Base-by-base conservation (phyloP, 2,113 vertebrate genomes). In the Coracopsis vasa region DNA sequence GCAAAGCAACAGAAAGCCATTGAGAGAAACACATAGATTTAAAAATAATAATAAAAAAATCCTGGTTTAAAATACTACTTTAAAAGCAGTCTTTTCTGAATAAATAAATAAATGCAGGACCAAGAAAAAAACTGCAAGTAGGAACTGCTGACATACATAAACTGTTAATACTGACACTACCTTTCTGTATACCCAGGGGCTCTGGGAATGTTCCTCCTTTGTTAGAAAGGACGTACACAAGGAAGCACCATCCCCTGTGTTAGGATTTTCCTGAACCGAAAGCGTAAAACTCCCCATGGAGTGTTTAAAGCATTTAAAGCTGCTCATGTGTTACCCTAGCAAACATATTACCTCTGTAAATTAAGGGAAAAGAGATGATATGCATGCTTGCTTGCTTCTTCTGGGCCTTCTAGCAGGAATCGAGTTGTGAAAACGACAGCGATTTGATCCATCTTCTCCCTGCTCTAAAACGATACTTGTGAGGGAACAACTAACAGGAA, bases 181-280 rank as follows among this genome's bases (percentile, higher is more conserved):
- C 21, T 17, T 84, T 33, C 27, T 9, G 1, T 29, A 20, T 2
- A 42, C 5, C 15, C 33, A 27, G 35, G 45, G 33, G 10, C 13
- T 41, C n/a, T 48, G 17, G 67, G 25, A 92, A 54, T 0, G 1
- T 1, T 2, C 8, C 44, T 10, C 8, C 15, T 78, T 70, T 53
- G 19, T 58, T 35, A 44, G 27, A 65, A n/a, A 29, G 0, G 9
- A 31, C 6, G 16, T 3, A 65, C 18, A 33, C 8, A 33, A 53
- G 47, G 37, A 81, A 67, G 53, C 2, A 4, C 14, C 2, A 4
- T 12, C 8, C 21, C 33, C 23, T 16, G 6, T 5, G 0, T 35
- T 50, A 44, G 4, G 16, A 41, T 53, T 37, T 47, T 10, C 39
- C 29, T 19, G 29, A 84, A 62, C 8, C 1, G 3, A 60, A 69